Conservation (phyloP, 2,888 invertebrate species). For the Tachina lurida region DNA sequence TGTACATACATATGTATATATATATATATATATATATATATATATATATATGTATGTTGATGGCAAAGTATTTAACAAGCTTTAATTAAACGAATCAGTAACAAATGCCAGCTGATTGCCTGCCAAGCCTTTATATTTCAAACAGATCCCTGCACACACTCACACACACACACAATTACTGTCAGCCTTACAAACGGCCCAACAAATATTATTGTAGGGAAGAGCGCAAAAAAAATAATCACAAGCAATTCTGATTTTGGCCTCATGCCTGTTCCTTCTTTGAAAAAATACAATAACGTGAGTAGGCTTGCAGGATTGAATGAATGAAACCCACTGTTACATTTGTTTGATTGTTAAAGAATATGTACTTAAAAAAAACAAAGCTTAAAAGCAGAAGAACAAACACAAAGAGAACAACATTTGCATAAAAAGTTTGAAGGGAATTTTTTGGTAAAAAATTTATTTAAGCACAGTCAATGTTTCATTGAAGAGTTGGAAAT, state of each 20-base stretch:
- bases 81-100: conserved; percentile 71
- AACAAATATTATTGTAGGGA: not conserved
- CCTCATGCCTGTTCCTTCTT: conserved; percentile 34
- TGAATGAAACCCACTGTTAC: conserved; percentile 24
- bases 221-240: not conserved
- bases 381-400: not conserved
- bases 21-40: not conserved
- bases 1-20: not conserved
- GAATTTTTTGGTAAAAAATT: conserved; percentile 27
- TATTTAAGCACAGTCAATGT: conserved; percentile 29
- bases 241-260: conserved; percentile 26
- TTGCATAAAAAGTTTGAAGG: not conserved
- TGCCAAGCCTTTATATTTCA: conserved; percentile 61
- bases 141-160: not conserved
- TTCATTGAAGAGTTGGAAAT: not conserved
- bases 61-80: conserved; percentile 61
- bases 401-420: not conserved
- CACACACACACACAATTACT: not conserved
- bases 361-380: conserved; percentile 2
- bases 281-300: conserved; percentile 28
- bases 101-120: conserved; percentile 69
- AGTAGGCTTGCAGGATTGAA: conserved; percentile 18
- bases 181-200: not conserved
- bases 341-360: conserved; percentile 1
- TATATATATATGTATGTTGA: conserved; percentile 24